These are phyloP conservation scores for Dromius quadrimaculatus DNA, from an alignment of 2,888 invertebrate species.

Conservation along the genomic window DNA sequence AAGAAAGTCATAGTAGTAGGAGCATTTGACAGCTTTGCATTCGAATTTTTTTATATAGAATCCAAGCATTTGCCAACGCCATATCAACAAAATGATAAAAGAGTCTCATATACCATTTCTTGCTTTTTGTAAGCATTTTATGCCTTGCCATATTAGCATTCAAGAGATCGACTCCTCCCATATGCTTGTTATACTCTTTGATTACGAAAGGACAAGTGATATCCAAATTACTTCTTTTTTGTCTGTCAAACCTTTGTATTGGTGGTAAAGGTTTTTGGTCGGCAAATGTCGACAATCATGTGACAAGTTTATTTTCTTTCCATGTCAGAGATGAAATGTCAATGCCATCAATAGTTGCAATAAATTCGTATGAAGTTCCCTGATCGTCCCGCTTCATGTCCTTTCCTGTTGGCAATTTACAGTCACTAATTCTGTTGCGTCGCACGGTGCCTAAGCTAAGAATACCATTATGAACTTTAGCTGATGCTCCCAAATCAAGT, in stretches of 20 bases:
- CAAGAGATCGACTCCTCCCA: constrained; percentile 62
- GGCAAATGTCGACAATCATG: constrained; percentile 58
- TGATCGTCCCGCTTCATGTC: background rate
- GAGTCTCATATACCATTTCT: constrained; percentile 62
- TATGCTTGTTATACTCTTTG: constrained; percentile 61
- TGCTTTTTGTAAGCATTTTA: constrained; percentile 56
- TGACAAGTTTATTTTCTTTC: constrained; percentile 60
- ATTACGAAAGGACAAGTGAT: constrained; percentile 61
- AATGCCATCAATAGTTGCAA: constrained; percentile 10
- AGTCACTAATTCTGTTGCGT: constrained; percentile 2
- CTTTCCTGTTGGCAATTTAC: constrained; percentile 10
- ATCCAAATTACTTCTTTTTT: constrained; percentile 59
- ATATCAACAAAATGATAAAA: constrained; percentile 55
- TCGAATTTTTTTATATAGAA: constrained; percentile 3
- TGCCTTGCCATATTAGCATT: constrained; percentile 56
- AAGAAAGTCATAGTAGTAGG: constrained; percentile 28
- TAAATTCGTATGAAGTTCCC: background rate
- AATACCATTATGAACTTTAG: background rate
- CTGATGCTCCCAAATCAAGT: background rate
- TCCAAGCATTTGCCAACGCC: constrained; percentile 53
- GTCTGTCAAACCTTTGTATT: constrained; percentile 60
- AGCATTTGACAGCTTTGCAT: constrained; percentile 6
- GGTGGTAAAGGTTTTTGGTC: too few relatives aligned
- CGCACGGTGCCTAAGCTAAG: background rate
- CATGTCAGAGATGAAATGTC: constrained; percentile 55